Base-by-base conservation (phyloP, 2,888 invertebrate species). In the Mesorhabditis spiculigera region DNA sequence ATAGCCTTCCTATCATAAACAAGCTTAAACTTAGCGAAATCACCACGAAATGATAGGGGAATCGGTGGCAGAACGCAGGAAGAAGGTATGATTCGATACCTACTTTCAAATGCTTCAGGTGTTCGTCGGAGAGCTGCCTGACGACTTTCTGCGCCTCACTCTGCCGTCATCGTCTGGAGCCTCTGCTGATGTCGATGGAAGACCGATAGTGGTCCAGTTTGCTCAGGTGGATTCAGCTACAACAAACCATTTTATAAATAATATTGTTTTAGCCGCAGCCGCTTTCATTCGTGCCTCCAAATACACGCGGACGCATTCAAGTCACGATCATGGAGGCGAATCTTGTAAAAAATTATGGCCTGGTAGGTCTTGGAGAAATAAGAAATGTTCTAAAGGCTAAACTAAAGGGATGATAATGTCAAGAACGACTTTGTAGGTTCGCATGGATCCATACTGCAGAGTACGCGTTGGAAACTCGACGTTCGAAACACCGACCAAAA, bases 381-480 rank as follows among this genome's bases (percentile, higher is more conserved):
- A 43, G 61, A 44, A n/a, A 41, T 63, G n/a, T 63, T 63, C 66
- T 42, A 43, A 13, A 66, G 13, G 13, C 64, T 10, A 28, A 43
- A 28, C 42, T 13, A n/a, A 50, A 50, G 8, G 10, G n/a, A 50
- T 50, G 58, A 50, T 50, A 13, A 50, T 13, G 58, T 3, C 8
- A 42, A 80, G 91, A 90, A 95, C 94, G 4, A n/a, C 58, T 93
- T 63, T n/a, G 44, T n/a, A 6, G 16, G 65, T 63, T 4, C 90
- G 93, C 71, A 96, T 95, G 95, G 95, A 96, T 88, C 95, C 95
- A 0, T 97, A 96, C 86, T 94, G 93, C 45, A 90, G 96, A 71
- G 88, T 97, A 70, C 90, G 95, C 76, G 91, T 96, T 43, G 97
- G 95, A 0, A 95, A 95, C 87, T 91, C 92, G 81, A 92, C 95